Evolutionary conservation across 2,797 vertebrate species (phyloP).

Genomic region (Cygnus olor): DNA sequence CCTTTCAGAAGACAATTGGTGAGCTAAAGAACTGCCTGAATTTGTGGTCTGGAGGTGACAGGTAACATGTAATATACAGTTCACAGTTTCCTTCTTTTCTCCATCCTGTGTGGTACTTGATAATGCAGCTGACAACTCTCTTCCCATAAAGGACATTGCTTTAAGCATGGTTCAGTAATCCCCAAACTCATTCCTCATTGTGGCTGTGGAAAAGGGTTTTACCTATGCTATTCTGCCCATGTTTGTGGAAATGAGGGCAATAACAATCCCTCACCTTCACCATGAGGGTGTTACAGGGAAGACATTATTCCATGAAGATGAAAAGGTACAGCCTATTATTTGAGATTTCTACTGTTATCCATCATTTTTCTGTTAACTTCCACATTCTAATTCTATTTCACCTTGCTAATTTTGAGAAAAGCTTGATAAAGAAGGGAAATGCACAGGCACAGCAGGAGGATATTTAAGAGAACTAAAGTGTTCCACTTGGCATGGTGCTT

Average conservation of each 20-base stretch:
- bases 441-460: background rate
- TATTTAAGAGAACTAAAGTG: background rate
- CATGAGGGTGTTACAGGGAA: background rate
- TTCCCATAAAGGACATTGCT: background rate
- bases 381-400: background rate
- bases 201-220: background rate
- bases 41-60: background rate
- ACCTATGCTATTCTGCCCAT: background rate
- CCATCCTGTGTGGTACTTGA: background rate
- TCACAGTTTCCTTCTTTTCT: conserved; percentile 19
- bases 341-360: background rate
- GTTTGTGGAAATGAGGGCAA: fast-evolving
- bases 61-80: background rate
- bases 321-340: background rate
- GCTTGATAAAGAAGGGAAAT: background rate
- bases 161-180: background rate
- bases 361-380: background rate
- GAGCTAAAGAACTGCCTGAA: background rate
- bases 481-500: background rate
- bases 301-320: background rate
- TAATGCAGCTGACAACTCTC: background rate
- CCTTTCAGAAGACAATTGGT: background rate
- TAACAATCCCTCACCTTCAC: background rate
- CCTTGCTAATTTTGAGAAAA: background rate
- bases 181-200: background rate